Percentiles rank a stretch among this genome's conserved stretches.
phyloP scores from a whole-genome alignment of 2,113 vertebrate species.

The Mormyrus iriodes region DNA sequence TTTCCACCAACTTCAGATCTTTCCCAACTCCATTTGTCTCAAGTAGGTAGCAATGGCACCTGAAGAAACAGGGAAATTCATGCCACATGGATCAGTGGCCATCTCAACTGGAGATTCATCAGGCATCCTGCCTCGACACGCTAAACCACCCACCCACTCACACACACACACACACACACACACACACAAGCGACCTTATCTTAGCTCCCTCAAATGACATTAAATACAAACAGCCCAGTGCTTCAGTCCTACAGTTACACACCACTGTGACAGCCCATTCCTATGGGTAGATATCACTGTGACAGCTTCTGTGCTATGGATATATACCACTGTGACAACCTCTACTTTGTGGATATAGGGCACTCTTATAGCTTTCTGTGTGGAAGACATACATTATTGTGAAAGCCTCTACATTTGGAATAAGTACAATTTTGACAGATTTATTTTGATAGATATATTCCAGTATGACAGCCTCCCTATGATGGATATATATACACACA shows the following conservation, averaged over 20 bases:
- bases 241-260: background rate
- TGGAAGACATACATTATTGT: background rate
- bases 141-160: background rate
- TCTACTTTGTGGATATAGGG: background rate
- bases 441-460: background rate
- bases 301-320: background rate
- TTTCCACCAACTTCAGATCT: background rate
- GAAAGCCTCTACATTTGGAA: background rate
- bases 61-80: background rate
- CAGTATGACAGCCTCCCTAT: background rate
- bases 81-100: background rate
- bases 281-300: background rate
- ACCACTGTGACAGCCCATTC: background rate
- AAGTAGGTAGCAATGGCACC: background rate
- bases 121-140: background rate
- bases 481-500: slow-evolving; percentile 8
- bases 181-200: background rate
- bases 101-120: background rate
- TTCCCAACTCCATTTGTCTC: background rate
- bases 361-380: background rate
- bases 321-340: background rate
- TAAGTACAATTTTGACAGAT: background rate
- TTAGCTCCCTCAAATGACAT: background rate
- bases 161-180: background rate
- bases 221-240: background rate